Conservation (phyloP, 2,888 invertebrate genomes). For the Diogma glabrata region DNA sequence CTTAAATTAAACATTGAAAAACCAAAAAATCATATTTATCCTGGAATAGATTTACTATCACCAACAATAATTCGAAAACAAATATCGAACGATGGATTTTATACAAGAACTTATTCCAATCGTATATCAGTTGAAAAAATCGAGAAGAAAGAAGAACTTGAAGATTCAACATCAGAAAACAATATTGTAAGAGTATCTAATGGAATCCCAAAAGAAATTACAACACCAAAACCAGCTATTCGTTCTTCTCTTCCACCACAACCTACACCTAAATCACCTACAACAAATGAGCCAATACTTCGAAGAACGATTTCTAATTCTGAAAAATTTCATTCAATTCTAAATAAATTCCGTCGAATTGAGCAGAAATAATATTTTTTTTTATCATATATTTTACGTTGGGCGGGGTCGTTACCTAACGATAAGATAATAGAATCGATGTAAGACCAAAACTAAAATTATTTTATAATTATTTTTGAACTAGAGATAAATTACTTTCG, state of each 20-base stretch:
- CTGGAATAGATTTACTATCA: not conserved
- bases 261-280: not conserved
- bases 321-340: conserved; percentile 2
- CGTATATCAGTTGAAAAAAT: not conserved
- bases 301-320: conserved; percentile 6
- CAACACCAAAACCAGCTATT: not conserved
- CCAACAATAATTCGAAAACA: conserved; percentile 1
- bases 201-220: not conserved
- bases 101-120: conserved; percentile 2
- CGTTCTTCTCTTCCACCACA: not conserved
- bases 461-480: too few relatives aligned
- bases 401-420: too few relatives aligned
- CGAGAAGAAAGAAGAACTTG: too few relatives aligned
- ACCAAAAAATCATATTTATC: not conserved
- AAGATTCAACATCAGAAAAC: not conserved
- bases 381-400: too few relatives aligned
- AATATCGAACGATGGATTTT: conserved; percentile 2
- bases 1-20: not conserved
- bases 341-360: conserved; percentile 8
- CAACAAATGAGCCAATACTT: not conserved
- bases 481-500: too few relatives aligned
- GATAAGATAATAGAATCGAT: too few relatives aligned
- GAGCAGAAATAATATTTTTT: not conserved
- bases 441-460: too few relatives aligned
- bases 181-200: not conserved